Base-by-base conservation (phyloP, 1,140 invertebrate genomes). In the Oncopodura yosiiana region DNA sequence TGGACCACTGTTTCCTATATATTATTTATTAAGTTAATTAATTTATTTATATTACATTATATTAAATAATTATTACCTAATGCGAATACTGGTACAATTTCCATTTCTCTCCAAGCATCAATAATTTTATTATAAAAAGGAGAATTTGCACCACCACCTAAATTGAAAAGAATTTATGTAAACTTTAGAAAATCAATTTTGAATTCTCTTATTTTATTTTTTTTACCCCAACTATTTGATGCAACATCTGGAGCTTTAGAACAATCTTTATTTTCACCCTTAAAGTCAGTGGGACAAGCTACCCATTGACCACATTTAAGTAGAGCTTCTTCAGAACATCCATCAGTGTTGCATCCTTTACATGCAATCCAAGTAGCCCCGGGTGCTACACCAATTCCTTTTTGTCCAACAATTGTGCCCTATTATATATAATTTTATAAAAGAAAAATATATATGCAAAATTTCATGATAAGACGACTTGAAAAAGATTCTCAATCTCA, bases 221-320 rank as follows among this genome's bases (percentile, higher is more conserved):
- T n/a, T n/a, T n/a, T n/a, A n/a, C n/a, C 49, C 58, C 58, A 60
- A 24, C 29, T 30, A 36, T 56, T 56, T 32, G 50, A 42, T 6
- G 53, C 55, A 4, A 58, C 18, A 14, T 46, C 16, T 2, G 54
- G 49, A 4, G 30, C 42, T 21, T 37, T 3, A 16, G 2, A 5
- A 24, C 55, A 58, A 18, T 44, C 29, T 11, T 11, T 37, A 6
- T 27, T 29, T 3, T 21, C 6, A 3, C 54, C 37, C 4, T 50
- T 12, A 4, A 36, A 3, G 12, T 26, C 3, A 9, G 36, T 39
- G 2, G 46, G 46, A 21, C 49, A 51, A 9, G n/a, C 4, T 14
- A 39, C 27, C 6, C 6, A 51, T 21, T 51, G 34, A 3, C 34
- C 49, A 23, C 49, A 51, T 9, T 9, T n/a, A 4, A 18, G 3